Conservation (phyloP, 2,797 vertebrate species). For the Poecilia velifera region DNA sequence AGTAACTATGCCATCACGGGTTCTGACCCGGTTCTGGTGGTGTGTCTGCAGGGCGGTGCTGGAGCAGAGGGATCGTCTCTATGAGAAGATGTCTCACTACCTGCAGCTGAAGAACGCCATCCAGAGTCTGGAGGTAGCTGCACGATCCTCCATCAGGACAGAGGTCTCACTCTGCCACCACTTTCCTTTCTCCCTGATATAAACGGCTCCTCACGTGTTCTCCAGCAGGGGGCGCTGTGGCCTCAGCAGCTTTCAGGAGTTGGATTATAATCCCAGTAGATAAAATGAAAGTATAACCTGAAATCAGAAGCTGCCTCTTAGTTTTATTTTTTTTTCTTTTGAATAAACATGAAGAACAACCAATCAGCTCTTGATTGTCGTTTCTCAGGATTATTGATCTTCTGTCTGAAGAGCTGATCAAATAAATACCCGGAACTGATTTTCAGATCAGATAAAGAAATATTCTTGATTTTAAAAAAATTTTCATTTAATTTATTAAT, state of each 20-base stretch:
- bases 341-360: neutral
- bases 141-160: neutral
- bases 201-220: neutral
- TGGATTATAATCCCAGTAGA: neutral
- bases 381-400: neutral
- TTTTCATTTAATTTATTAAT: neutral
- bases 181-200: neutral
- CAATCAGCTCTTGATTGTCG: neutral
- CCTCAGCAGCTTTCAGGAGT: neutral
- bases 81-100: conserved; percentile 88
- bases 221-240: neutral
- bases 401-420: too few relatives aligned
- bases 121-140: conserved; percentile 83
- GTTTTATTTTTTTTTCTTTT: neutral
- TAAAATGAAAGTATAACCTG: neutral
- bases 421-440: too few relatives aligned
- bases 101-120: conserved; percentile 90
- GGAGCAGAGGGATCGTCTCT: conserved; percentile 87
- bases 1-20: neutral
- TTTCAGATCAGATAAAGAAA: neutral
- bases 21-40: neutral
- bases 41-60: conserved; percentile 80
- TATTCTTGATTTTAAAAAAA: neutral
- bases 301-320: neutral
- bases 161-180: neutral